Conservation (phyloP, 64 coral and sea anemone genomes). For the Catalaphyllia jardinei region DNA sequence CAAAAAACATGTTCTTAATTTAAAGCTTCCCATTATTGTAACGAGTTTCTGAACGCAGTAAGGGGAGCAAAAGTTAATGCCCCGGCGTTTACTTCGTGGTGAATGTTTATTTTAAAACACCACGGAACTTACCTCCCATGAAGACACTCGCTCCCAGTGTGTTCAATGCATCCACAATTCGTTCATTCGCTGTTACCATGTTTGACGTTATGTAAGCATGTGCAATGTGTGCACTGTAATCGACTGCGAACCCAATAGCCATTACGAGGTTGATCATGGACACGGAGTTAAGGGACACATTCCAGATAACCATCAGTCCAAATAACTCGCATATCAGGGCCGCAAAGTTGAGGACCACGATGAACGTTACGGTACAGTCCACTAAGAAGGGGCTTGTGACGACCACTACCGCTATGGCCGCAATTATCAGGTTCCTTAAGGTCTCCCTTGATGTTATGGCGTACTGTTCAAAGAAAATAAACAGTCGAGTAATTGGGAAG, state of each 20-base stretch:
- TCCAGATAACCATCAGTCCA: conserved; percentile 66
- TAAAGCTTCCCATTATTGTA: too few relatives aligned
- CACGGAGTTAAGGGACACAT: conserved; percentile 57
- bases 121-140: conserved; percentile 39
- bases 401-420: conserved; percentile 47
- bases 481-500: conserved; percentile 44
- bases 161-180: conserved; percentile 42
- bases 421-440: conserved; percentile 54
- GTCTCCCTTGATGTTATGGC: conserved; percentile 56
- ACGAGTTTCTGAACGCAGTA: too few relatives aligned
- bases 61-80: too few relatives aligned
- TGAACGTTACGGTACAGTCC: conserved; percentile 27
- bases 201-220: conserved; percentile 56
- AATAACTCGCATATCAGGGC: conserved; percentile 58
- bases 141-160: conserved; percentile 65
- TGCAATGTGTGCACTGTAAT: conserved; percentile 68
- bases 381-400: conserved; percentile 60
- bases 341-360: conserved; percentile 55
- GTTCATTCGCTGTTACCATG: conserved; percentile 9
- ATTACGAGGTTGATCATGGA: conserved; percentile 73
- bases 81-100: too few relatives aligned
- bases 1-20: too few relatives aligned
- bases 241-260: conserved; percentile 54
- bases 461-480: conserved; percentile 63
- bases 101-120: not conserved